Base-by-base conservation (phyloP, 2,888 invertebrate species). In the Orgyia antiqua region DNA sequence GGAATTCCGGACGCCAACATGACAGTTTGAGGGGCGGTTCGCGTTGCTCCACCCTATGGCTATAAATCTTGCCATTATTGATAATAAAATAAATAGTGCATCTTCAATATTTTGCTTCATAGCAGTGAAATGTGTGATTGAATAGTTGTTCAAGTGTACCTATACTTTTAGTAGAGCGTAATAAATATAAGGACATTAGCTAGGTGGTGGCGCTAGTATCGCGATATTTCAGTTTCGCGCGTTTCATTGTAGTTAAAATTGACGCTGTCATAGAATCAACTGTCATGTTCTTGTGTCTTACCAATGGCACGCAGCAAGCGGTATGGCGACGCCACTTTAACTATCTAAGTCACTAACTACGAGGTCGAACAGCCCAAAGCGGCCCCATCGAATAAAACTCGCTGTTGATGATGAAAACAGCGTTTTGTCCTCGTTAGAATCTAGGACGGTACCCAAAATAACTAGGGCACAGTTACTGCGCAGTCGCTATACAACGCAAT, bases 381-480 rank as follows among this genome's bases (percentile, higher is more conserved):
- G 82, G 80, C 82, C 79, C 77, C 80, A 72, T 73, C 73, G 65
- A 69, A 73, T 70, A 68, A 74, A 75, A 75, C 68, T 62, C 56
- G 62, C 57, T 66, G 62, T 54, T 71, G 72, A 70, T 78, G 77
- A 77, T 80, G 79, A 78, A 79, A 78, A 80, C 77, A 62, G 65
- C 71, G 69, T 68, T 72, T 65, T 62, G 80, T 68, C 83, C 79
- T 80, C 78, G 80, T 72, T 74, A 42, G 52, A 53, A 82, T 76
- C 72, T 83, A 80, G 83, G 77, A 72, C 83, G 68, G 67, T 66
- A 78, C 74, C 84, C 79, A 60, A 83, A 83, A 83, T 82, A 82
- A 82, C 83, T 80, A 75, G 80, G 80, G 63, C 83, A 76, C 70
- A 67, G 75, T 79, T 74, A 78, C 71, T 72, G 78, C 80, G 76